Evolutionary conservation across 2,888 invertebrate genomes (phyloP), one percentile per base, ranked within the genome.

Genomic region (Pediacus dermestoides): DNA sequence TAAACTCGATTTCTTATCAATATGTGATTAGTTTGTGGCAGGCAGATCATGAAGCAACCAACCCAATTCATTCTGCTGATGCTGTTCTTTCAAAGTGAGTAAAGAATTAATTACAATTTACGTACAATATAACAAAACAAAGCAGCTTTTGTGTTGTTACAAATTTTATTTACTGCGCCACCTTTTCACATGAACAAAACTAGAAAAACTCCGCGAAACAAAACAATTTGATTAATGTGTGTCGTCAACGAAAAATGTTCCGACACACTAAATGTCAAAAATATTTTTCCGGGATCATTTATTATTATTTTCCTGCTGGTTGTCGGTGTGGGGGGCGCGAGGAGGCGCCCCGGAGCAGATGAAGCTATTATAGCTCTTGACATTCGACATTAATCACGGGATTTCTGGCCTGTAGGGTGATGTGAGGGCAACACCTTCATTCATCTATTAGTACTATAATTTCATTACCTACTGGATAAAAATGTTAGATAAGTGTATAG

Each of bases 31-130:
- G n/a, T n/a, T n/a, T 26, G 21, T 21, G 34, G 37, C 35, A 30
- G 21, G 25, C 16, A 16, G 18, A 44, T 34, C 34, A 58, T 58
- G 58, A 55, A 49, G 57, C 46, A 50, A 43, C 45, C 53, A 27
- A 51, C 52, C 47, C 55, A 53, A 37, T 47, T 54, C 35, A 46
- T 58, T 39, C 48, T 58, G 39, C 41, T 55, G 40, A 41, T 57
- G 34, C 45, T 58, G 34, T 51, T 58, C 39, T 52, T 57, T 45
- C 57, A 60, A 57, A 60, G 60, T 58, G 46, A 57, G 57, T 56
- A 30, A n/a, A n/a, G n/a, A n/a, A n/a, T n/a, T n/a, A n/a, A n/a
- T n/a, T n/a, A n/a, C n/a, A n/a, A n/a, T n/a, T n/a, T n/a, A n/a
- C n/a, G n/a, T n/a, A n/a, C n/a, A n/a, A n/a, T n/a, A n/a, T n/a